Base-by-base conservation (phyloP, 2,113 vertebrate genomes). In the Tor tambroides region DNA sequence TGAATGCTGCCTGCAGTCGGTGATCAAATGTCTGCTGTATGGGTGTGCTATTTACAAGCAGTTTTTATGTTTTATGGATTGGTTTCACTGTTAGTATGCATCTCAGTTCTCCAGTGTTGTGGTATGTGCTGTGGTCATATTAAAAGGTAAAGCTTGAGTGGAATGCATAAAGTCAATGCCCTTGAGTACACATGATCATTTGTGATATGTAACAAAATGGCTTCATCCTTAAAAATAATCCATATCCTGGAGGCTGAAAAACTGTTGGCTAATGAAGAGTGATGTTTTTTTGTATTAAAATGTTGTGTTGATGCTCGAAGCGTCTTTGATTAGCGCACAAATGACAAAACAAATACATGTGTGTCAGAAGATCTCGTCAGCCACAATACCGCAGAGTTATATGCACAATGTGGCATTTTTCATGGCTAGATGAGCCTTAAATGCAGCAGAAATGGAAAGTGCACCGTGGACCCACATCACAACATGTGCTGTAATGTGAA, bases 41-140 rank as follows among this genome's bases (percentile, higher is more conserved):
- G 21, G 26, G 76, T 78, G 26, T 54, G 46, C 49, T 56, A 56
- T 77, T 49, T 77, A 28, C 74, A 28, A 77, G 43, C 43, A 9
- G 43, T 28, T 43, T 77, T 77, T n/a, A 77, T 51, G 46, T 51
- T 77, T 77, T 10, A 78, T 77, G 74, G 5, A 76, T 49, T n/a
- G 41, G 74, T 77, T 77, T 32, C 76, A 3, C 30, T 54, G 21
- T 78, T 32, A 78, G 49, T 32, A 78, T 23, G 49, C 76, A 54
- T 56, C 76, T 78, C 76, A 56, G 76, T 54, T 54, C 76, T 56
- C 41, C 71, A n/a, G 74, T n/a, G 71, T 72, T 72, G 74, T 76
- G 72, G 41, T 75, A 75, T 75, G 74, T 54, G 75, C 46, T 78
- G 19, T 9, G 38, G 14, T 54, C 43, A 35, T 17, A 30, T 71